phyloP scores from a whole-genome alignment of 64 coral and sea anemone species.

The Actinia tenebrosa region DNA sequence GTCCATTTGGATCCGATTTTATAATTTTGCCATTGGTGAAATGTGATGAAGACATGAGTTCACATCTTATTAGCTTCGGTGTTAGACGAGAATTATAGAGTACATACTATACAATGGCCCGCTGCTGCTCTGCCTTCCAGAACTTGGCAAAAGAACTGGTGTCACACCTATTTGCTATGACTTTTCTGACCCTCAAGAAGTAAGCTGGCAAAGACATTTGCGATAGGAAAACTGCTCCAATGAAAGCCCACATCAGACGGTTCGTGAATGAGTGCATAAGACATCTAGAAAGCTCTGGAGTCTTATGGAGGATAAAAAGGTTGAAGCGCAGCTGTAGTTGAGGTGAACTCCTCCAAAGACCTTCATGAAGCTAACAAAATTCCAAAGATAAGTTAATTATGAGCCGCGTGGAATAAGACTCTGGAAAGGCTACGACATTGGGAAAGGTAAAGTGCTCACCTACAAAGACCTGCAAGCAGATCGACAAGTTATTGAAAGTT shows the following conservation, averaged over 20 bases:
- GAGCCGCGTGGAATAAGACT: conserved; percentile 21
- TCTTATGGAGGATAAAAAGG: not conserved
- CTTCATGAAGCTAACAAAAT: not conserved
- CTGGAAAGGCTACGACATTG: conserved; percentile 39
- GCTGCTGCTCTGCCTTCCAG: conserved; percentile 3
- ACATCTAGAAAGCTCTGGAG: conserved; percentile 23
- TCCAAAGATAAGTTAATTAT: conserved; percentile 46
- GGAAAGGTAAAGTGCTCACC: not conserved
- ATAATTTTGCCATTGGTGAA: too few species aligned
- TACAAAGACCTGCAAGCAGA: not conserved
- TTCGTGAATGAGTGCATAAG: conserved; percentile 18
- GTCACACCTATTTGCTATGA: conserved; percentile 19
- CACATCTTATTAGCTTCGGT: too few species aligned
- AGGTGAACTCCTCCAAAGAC: not conserved
- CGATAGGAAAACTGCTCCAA: conserved; percentile 21
- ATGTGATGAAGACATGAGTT: too few species aligned
- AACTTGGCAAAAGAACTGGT: conserved; percentile 2
- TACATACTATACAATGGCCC: conserved; percentile 8
- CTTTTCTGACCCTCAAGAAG: conserved; percentile 23
- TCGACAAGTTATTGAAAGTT: not conserved
- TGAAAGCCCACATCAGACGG: conserved; percentile 23
- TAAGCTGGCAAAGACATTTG: not conserved
- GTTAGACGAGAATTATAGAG: too few species aligned
- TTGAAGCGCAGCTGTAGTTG: too few species aligned
- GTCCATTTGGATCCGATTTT: too few species aligned